phyloP scores from a whole-genome alignment of 2,113 vertebrate genomes.

The Zootoca vivipara region DNA sequence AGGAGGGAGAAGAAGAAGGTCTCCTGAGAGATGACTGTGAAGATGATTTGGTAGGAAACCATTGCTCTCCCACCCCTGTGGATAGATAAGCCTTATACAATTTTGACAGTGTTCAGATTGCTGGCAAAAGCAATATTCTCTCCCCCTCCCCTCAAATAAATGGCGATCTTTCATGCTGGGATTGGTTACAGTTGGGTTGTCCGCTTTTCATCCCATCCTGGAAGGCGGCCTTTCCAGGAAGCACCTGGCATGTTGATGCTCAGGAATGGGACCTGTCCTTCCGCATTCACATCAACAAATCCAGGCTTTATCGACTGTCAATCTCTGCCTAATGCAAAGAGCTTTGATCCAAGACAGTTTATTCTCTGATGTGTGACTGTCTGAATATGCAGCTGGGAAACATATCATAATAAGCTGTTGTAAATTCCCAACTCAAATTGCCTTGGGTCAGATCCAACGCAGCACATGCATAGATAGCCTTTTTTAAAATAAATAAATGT shows the following conservation, averaged over 20 bases:
- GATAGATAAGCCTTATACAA: not conserved
- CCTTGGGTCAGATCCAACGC: not conserved
- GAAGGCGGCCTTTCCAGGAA: not conserved
- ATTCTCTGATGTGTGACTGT: not conserved
- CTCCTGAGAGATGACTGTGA: conserved; percentile 79
- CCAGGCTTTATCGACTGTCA: not conserved
- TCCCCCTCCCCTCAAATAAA: not conserved
- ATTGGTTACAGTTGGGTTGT: not conserved
- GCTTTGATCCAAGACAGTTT: not conserved
- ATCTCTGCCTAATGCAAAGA: not conserved
- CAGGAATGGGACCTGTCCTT: not conserved
- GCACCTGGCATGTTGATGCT: accelerated
- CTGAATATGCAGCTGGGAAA: not conserved
- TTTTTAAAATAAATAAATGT: not conserved
- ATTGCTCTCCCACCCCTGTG: not conserved
- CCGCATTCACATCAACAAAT: not conserved
- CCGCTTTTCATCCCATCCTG: not conserved
- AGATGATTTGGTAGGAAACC: conserved; percentile 77
- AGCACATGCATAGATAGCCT: not conserved
- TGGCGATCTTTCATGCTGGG: not conserved
- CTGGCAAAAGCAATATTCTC: not conserved
- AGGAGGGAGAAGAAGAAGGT: conserved; percentile 80
- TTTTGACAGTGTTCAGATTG: not conserved
- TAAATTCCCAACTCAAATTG: not conserved
- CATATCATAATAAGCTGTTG: not conserved